phyloP scores from a whole-genome alignment of 2,113 vertebrate species.

The Menidia beryllina region DNA sequence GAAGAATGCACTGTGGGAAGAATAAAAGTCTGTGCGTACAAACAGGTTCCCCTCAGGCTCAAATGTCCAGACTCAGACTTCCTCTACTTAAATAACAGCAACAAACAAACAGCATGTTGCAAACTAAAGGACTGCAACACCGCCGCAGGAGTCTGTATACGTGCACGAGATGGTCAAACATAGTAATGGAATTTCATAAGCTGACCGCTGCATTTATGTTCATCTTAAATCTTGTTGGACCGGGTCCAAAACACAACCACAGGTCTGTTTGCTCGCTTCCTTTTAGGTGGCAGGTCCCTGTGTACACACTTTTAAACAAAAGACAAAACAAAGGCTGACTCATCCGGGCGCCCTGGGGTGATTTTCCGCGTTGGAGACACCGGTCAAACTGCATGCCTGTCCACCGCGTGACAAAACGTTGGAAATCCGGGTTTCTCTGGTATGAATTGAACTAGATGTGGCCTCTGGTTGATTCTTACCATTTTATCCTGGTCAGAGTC shows the following conservation, averaged over 20 bases:
- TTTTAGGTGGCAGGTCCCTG: neutral
- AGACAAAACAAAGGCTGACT: constrained; percentile 1
- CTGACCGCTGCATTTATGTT: neutral
- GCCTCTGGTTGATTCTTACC: neutral
- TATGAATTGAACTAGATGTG: too few relatives aligned
- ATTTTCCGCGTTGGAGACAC: neutral
- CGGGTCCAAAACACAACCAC: neutral
- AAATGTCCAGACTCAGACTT: neutral
- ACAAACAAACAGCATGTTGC: too few relatives aligned
- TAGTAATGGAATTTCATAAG: neutral
- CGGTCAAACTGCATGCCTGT: neutral
- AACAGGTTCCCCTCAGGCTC: constrained; percentile 22
- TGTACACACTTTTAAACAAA: neutral
- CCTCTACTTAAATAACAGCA: neutral
- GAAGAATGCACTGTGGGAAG: constrained; percentile 5
- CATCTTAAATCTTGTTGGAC: neutral
- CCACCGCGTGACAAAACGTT: neutral
- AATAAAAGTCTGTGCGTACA: constrained; percentile 8
- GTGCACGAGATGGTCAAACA: neutral
- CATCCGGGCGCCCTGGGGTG: neutral
- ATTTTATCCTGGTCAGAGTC: neutral
- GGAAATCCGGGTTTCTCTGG: neutral
- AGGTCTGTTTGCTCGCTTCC: neutral
- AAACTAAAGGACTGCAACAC: too few relatives aligned
- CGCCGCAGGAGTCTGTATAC: too few relatives aligned